Conservation (phyloP, 2,113 vertebrate genomes). For the Scatophagus argus region DNA sequence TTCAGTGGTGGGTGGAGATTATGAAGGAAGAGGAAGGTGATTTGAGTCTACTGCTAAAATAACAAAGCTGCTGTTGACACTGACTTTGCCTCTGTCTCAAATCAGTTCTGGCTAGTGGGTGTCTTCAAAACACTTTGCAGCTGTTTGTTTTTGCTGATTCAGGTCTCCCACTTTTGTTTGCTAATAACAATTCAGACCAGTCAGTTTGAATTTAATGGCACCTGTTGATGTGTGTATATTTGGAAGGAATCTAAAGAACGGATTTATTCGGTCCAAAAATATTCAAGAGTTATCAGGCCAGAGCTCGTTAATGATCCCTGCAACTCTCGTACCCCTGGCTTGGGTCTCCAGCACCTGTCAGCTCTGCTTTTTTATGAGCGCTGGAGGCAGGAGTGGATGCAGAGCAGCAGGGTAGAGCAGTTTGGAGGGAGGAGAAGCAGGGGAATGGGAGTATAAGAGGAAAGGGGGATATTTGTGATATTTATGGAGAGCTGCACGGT, state of each 20-base stretch:
- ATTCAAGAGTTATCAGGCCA: slow-evolving; percentile 32
- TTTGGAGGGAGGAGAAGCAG: slow-evolving; percentile 32
- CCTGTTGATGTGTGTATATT: slow-evolving; percentile 6
- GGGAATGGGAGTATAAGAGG: slow-evolving; percentile 23
- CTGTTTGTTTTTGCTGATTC: slow-evolving; percentile 38
- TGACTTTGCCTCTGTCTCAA: slow-evolving; percentile 5
- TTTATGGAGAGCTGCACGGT: slow-evolving; percentile 47
- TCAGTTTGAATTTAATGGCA: neutral
- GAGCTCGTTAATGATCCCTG: slow-evolving; percentile 31
- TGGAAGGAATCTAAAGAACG: neutral
- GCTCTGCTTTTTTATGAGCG: slow-evolving; percentile 57
- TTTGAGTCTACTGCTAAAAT: slow-evolving; percentile 11
- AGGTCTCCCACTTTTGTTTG: neutral
- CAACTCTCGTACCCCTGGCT: slow-evolving; percentile 49
- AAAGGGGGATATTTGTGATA: slow-evolving; percentile 42
- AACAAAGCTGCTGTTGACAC: slow-evolving; percentile 56
- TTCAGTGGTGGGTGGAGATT: neutral
- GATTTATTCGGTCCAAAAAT: slow-evolving; percentile 15
- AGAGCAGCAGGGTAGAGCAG: slow-evolving; percentile 27
- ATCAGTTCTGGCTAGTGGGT: neutral
- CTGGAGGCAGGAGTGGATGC: slow-evolving; percentile 53
- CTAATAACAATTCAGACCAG: neutral
- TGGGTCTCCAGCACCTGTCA: slow-evolving; percentile 76
- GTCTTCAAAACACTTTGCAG: slow-evolving; percentile 4
- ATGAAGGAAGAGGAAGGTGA: neutral